A percentile compares a stretch with the other conserved stretches of the same genome.
Conservation (phyloP, 1,140 invertebrate species). For the Helicorthomorpha holstii region DNA sequence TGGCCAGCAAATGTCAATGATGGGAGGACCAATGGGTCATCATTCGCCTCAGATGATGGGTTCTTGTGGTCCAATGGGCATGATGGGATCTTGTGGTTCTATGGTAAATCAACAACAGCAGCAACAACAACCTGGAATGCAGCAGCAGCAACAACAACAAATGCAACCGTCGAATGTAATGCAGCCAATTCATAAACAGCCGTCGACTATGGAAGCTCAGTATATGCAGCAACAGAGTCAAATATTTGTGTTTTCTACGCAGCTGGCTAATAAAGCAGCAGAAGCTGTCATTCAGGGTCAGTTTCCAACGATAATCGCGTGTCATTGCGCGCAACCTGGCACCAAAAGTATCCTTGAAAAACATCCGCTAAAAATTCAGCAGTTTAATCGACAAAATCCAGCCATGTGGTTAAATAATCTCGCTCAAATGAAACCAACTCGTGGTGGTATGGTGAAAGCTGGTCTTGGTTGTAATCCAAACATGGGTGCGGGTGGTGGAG, state of each 20-base stretch:
- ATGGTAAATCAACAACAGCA: not conserved
- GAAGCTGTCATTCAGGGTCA: conserved; percentile 76
- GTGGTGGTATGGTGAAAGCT: conserved; percentile 29
- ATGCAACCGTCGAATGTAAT: conserved; percentile 57
- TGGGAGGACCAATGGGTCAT: conserved; percentile 6
- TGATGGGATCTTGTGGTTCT: conserved; percentile 1
- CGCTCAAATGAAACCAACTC: conserved; percentile 53
- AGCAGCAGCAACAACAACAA: conserved; percentile 31
- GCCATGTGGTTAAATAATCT: conserved; percentile 63
- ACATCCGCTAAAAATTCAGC: conserved; percentile 71
- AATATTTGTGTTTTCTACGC: conserved; percentile 93
- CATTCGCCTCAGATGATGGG: too few species aligned
- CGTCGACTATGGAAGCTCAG: conserved; percentile 56
- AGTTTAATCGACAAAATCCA: conserved; percentile 62
- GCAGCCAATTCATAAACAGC: conserved; percentile 44
- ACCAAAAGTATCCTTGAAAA: conserved; percentile 93
- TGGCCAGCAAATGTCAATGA: not conserved
- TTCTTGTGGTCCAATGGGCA: not conserved
- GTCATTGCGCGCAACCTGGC: conserved; percentile 82
- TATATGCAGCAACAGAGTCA: conserved; percentile 93
- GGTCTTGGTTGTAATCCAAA: conserved; percentile 11
- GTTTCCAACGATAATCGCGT: conserved; percentile 80
- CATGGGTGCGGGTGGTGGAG: conserved; percentile 19
- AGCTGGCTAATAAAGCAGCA: conserved; percentile 82
- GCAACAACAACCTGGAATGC: conserved; percentile 1